Base-by-base conservation (phyloP, 2,797 vertebrate species). In the Gallinago nigripennis region DNA sequence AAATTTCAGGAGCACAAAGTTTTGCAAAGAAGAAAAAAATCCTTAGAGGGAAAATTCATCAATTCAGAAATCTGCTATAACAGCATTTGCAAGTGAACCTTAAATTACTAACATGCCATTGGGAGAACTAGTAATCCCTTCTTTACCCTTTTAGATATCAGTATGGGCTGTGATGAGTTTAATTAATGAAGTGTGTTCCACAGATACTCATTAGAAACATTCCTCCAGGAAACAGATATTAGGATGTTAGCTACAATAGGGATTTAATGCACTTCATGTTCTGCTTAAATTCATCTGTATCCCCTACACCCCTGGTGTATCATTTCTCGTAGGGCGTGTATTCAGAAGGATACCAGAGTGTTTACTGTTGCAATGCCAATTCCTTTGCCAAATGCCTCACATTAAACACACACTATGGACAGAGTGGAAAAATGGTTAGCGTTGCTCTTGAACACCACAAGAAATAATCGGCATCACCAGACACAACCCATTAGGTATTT, bases 181-280 rank as follows among this genome's bases (percentile, higher is more conserved):
- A 85, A 93, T 91, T 94, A 92, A 89, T 3, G 3, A 92, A 61
- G 48, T 75, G 71, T 25, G 16, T 92, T 92, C 79, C 82, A 78
- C 31, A 82, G 86, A 65, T 71, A 81, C 41, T 65, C 41, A 75
- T 93, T 92, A 87, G 60, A 82, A 93, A 93, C 30, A n/a, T 51
- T 75, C 33, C 50, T 95, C 85, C 56, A 93, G 68, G 86, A 41
- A 46, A 68, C 21, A 78, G n/a, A 60, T 61, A 68, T 16, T 71
- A 85, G 75, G 13, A 80, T 50, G 31, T 54, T 82, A 89, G 45
- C 45, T 94, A 75, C 96, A 92, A 90, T 35, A 85, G 45, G 33
- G 87, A 80, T 83, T 85, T 77, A 64, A 93, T 85, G 33, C 16
- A 68, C 48, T 93, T 88, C 20, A 28, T 87, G 41, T 76, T 90